These are phyloP conservation scores for Bungarus multicinctus DNA, from an alignment of 2,113 vertebrate genomes.

Conservation along the genomic window DNA sequence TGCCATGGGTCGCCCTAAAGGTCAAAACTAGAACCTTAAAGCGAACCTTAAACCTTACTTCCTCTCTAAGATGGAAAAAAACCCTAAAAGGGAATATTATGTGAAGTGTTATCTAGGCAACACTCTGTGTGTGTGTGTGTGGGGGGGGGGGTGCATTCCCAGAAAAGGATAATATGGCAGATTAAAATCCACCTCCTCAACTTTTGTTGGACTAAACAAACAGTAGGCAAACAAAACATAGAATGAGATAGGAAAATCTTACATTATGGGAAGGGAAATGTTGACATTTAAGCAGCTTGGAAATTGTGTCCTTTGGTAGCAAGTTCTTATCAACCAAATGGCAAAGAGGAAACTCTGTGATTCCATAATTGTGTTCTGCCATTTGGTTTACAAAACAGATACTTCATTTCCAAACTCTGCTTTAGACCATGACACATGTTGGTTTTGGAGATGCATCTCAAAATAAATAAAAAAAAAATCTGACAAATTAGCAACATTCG, in stretches of 20 bases:
- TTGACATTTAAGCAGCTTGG: background rate
- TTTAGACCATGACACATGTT: background rate
- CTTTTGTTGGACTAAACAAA: conserved; percentile 6
- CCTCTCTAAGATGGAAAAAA: background rate
- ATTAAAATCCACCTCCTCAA: background rate
- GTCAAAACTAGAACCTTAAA: too few relatives aligned
- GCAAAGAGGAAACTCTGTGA: background rate
- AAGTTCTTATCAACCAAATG: conserved; percentile 4
- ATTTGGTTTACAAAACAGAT: background rate
- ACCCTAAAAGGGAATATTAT: background rate
- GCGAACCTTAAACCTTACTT: too few relatives aligned
- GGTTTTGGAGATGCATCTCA: background rate
- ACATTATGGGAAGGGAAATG: background rate
- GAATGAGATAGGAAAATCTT: background rate
- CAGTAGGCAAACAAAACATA: background rate
- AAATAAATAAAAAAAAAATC: too few relatives aligned
- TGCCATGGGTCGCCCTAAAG: too few relatives aligned
- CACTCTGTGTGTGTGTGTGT: background rate
- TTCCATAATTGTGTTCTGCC: background rate
- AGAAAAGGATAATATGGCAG: background rate
- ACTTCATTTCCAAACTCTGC: background rate
- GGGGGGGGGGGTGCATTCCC: background rate
- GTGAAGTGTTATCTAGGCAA: background rate
- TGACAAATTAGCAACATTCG: background rate
- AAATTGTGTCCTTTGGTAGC: conserved; percentile 2